These are phyloP conservation scores for Oncorhynchus clarkii DNA, from an alignment of 2,113 vertebrate genomes.

Conservation along the genomic window DNA sequence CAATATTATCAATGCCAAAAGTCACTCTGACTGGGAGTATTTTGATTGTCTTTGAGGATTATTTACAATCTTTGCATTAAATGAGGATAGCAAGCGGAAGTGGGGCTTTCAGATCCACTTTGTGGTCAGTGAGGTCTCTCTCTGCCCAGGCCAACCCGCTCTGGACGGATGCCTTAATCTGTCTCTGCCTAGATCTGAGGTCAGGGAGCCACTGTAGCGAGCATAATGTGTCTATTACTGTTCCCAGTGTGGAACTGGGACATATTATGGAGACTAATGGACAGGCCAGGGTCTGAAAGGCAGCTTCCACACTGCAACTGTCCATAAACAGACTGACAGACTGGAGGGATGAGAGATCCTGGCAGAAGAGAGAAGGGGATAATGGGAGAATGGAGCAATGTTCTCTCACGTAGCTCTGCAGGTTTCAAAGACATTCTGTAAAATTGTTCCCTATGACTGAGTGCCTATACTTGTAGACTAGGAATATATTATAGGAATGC, in stretches of 20 bases:
- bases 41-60: not conserved
- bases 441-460: no score
- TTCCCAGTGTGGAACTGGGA: conserved; percentile 3
- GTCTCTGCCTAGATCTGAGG: not conserved
- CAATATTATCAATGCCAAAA: not conserved
- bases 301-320: not conserved
- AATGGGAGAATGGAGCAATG: not conserved
- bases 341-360: not conserved
- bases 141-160: not conserved
- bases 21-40: no score
- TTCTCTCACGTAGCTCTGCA: not conserved
- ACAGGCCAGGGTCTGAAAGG: not conserved
- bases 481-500: no score
- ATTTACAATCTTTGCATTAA: not conserved
- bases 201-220: conserved; percentile 2
- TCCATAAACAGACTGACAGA: not conserved
- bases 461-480: no score
- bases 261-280: conserved; percentile 16
- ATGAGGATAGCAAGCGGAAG: not conserved
- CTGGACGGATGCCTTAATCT: conserved; percentile 3
- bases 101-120: not conserved
- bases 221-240: conserved; percentile 40
- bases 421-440: not conserved
- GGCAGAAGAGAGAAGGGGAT: not conserved
- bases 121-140: conserved; percentile 1